Percentiles rank a stretch among this genome's conserved stretches.
phyloP scores from a whole-genome alignment of 2,888 invertebrate species.

The Auanema freiburgensis region DNA sequence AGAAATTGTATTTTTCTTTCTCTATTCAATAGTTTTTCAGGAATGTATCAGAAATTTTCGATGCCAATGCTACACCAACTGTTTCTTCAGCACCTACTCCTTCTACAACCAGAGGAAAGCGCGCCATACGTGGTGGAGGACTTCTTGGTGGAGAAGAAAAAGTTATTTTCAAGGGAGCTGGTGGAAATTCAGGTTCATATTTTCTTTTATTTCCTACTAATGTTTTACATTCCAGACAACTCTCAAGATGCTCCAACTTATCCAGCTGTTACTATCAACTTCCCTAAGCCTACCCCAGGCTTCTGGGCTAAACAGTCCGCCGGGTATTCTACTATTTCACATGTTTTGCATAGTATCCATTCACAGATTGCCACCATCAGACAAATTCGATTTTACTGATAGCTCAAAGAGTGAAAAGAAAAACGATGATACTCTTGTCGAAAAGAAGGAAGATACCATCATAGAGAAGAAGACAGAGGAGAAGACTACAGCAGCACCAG shows the following conservation, averaged over 20 bases:
- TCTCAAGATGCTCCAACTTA: constrained; percentile 7
- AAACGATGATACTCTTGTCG: not conserved
- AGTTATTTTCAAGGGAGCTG: constrained; percentile 29
- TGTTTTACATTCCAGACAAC: constrained; percentile 1
- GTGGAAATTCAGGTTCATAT: not conserved
- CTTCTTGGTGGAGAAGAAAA: constrained; percentile 35
- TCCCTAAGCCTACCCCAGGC: constrained; percentile 37
- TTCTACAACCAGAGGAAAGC: constrained; percentile 25
- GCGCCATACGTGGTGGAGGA: constrained; percentile 45
- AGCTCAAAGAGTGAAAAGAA: not conserved
- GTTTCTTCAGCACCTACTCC: not conserved
- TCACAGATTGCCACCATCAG: not conserved
- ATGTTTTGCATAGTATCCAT: not conserved
- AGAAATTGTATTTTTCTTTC: not conserved
- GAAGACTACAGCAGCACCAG: not conserved
- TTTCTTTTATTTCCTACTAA: not conserved
- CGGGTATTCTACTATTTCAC: not conserved
- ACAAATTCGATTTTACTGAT: not conserved
- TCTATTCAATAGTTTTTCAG: not conserved
- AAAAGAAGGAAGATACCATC: constrained; percentile 4
- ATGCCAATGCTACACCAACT: constrained; percentile 3
- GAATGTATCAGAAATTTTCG: constrained; percentile 7
- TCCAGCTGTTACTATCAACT: constrained; percentile 26
- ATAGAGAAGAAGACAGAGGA: not conserved
- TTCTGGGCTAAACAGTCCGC: constrained; percentile 36